These are phyloP conservation scores for Frankliniella intonsa DNA, from an alignment of 2,888 invertebrate genomes.

Conservation along the genomic window DNA sequence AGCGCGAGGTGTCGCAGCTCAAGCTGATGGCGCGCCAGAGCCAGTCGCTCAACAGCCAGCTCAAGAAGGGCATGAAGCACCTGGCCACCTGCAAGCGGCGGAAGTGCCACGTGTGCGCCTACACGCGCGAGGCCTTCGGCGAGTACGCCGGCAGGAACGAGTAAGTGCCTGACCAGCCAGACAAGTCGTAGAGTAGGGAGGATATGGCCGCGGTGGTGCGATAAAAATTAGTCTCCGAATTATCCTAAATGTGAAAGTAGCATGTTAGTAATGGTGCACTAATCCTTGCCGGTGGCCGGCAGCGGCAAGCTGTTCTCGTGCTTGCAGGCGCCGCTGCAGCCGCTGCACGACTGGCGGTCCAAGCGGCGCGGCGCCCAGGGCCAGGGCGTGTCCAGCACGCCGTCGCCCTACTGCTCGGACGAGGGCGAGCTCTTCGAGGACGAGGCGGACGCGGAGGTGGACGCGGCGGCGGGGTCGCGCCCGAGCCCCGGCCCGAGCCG, in stretches of 20 bases:
- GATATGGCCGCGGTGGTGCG: too few species aligned
- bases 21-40: constrained; percentile 52
- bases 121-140: constrained; percentile 55
- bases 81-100: constrained; percentile 52
- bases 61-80: constrained; percentile 53
- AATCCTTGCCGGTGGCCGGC: constrained; percentile 36
- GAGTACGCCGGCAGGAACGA: constrained; percentile 51
- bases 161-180: constrained; percentile 44
- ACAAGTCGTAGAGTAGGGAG: too few species aligned
- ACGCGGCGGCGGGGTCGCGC: constrained; percentile 38
- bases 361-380: constrained; percentile 30
- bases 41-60: constrained; percentile 50
- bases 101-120: constrained; percentile 57
- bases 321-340: constrained; percentile 51
- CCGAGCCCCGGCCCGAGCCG: constrained; percentile 32
- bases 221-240: constrained; percentile 10
- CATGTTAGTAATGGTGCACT: constrained; percentile 28
- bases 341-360: constrained; percentile 30
- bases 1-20: constrained; percentile 49
- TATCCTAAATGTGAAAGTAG: constrained; percentile 13
- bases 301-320: constrained; percentile 57
- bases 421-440: constrained; percentile 41
- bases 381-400: constrained; percentile 18
- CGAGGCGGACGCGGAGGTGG: constrained; percentile 54
- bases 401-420: constrained; percentile 32